phyloP scores from a whole-genome alignment of 1,140 invertebrate species.

The Panulirus ornatus region DNA sequence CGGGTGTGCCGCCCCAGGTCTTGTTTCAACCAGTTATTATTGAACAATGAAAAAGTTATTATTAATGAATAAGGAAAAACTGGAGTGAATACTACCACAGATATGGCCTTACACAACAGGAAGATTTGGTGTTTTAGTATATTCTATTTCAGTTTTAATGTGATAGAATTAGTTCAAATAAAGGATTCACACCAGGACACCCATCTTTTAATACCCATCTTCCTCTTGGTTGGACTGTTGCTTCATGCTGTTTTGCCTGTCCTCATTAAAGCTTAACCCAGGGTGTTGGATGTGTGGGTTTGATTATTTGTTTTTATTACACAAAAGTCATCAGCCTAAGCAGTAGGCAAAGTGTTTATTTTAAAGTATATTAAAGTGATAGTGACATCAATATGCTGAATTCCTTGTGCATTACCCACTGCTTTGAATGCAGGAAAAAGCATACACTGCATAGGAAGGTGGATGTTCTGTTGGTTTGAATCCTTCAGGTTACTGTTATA shows the following conservation, averaged over 20 bases:
- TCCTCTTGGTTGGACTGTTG: neutral
- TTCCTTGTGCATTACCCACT: too few relatives aligned
- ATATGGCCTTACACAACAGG: constrained; percentile 73
- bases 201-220: constrained; percentile 56
- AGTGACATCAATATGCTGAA: too few relatives aligned
- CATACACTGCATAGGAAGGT: too few relatives aligned
- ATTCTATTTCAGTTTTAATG: constrained; percentile 73
- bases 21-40: constrained; percentile 70
- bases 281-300: neutral
- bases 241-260: neutral
- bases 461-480: too few relatives aligned
- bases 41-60: constrained; percentile 69
- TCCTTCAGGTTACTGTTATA: too few relatives aligned
- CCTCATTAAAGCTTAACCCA: neutral
- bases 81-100: constrained; percentile 72
- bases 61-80: constrained; percentile 71
- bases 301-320: too few relatives aligned
- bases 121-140: constrained; percentile 73
- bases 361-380: too few relatives aligned
- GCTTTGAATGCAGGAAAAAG: too few relatives aligned
- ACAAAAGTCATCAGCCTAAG: too few relatives aligned
- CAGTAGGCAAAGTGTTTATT: too few relatives aligned
- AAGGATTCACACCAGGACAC: constrained; percentile 70
- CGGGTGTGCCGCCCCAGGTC: constrained; percentile 46
- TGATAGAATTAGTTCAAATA: constrained; percentile 74